These are phyloP conservation scores for Autographa pulchrina DNA, from an alignment of 2,888 invertebrate species.

Conservation along the genomic window DNA sequence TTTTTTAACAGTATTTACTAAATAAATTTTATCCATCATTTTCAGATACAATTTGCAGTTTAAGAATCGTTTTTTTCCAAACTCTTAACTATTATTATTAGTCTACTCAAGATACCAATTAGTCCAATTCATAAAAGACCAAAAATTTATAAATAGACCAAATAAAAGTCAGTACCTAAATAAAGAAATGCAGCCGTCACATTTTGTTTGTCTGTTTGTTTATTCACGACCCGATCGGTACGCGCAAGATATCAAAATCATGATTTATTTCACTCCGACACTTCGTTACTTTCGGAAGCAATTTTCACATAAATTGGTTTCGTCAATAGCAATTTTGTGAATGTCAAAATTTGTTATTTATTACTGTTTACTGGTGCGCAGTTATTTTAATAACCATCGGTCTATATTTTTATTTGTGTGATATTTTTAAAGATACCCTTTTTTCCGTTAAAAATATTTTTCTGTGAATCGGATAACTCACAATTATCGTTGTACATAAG, in stretches of 20 bases:
- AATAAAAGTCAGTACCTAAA: not conserved
- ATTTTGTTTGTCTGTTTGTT: slow-evolving; percentile 42
- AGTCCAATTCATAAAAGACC: not conserved
- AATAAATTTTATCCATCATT: too few species aligned
- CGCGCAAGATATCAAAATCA: slow-evolving; percentile 54
- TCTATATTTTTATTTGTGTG: slow-evolving; percentile 25
- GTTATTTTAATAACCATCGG: slow-evolving; percentile 44
- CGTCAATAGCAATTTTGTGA: slow-evolving; percentile 76
- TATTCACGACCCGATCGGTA: slow-evolving; percentile 45
- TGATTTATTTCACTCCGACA: slow-evolving; percentile 71
- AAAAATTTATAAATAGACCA: not conserved
- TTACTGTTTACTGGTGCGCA: slow-evolving; percentile 68
- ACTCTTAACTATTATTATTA: too few species aligned
- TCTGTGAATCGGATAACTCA: not conserved
- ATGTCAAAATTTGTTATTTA: slow-evolving; percentile 76
- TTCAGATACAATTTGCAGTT: too few species aligned
- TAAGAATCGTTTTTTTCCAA: too few species aligned
- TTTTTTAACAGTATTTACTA: too few species aligned
- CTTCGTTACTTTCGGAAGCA: slow-evolving; percentile 68
- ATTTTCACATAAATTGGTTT: slow-evolving; percentile 78
- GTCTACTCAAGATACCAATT: not conserved
- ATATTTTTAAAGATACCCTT: slow-evolving; percentile 10
- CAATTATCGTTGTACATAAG: not conserved
- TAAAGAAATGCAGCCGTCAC: slow-evolving; percentile 26
- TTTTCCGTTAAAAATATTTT: not conserved